Base-by-base conservation (phyloP, 2,797 vertebrate species). In the Mormyrops attenuatus region DNA sequence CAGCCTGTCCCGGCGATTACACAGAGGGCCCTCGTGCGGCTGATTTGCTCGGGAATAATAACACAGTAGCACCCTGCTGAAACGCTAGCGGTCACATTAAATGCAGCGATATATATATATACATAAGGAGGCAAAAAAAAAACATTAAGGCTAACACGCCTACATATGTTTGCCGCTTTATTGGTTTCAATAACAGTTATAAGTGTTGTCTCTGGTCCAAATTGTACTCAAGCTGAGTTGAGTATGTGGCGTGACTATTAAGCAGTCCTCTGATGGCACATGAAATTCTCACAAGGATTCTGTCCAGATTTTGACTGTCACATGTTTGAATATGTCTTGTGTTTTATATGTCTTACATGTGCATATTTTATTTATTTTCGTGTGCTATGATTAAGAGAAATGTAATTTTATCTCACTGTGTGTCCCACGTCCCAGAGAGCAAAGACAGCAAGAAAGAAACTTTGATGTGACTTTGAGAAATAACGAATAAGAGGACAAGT, bases 1-100 rank as follows among this genome's bases (percentile, higher is more conserved):
- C 89, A 91, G 89, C 87, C 91, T 89, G 89, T 91, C 92, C 89
- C 85, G 80, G 87, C 53, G 89, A 91, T 90, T 90, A 92, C 90
- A 92, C 80, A 90, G 90, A 86, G 60, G 91, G 92, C 73, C 34
- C 60, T 77, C 77, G 66, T 85, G 63, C 41, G 77, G 50, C 88
- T 89, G 63, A 89, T 89, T 82, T 88, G 41, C 88, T 89, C 87
- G 38, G 84, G 63, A 91, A 91, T 91, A 93, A 93, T 92, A 88
- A 89, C 89, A 91, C 47, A 88, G 66, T 87, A 91, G 80, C 82
- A 6, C 1, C 41, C 82, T 22, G 82, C 82, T 22, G 82, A 77
- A 89, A 73, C 90, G 87, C 89, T 89, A 73, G 89, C 88, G 49
- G 92, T 92, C 55, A 38, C 47, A 91, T 90, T 88, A 90, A 91